Base-by-base conservation (phyloP, 1,140 invertebrate genomes). In the Aporrectodea caliginosa region DNA sequence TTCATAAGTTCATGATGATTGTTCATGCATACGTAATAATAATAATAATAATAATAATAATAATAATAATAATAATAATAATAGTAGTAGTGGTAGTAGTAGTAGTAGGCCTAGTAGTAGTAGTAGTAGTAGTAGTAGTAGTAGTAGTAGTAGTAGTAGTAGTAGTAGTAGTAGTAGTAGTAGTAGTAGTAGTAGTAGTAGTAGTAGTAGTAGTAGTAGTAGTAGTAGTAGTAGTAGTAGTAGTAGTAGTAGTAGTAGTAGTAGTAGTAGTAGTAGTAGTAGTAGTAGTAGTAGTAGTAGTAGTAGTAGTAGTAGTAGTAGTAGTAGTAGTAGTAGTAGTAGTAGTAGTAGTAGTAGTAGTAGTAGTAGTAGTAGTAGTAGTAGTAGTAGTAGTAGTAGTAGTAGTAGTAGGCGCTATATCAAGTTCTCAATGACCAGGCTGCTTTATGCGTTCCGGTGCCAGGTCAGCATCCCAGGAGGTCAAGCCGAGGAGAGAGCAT, bases 51-150 rank as follows among this genome's bases (percentile, higher is more conserved):
- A n/a, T n/a, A n/a, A n/a, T n/a, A n/a, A n/a, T n/a, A n/a, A n/a
- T n/a, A n/a, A n/a, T n/a, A n/a, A n/a, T n/a, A n/a, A n/a, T n/a
- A n/a, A n/a, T n/a, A n/a, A n/a, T n/a, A n/a, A n/a, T n/a, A n/a
- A n/a, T n/a, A n/a, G n/a, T n/a, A n/a, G n/a, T n/a, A n/a, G n/a
- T n/a, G n/a, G n/a, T n/a, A n/a, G n/a, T n/a, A n/a, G n/a, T n/a
- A n/a, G n/a, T n/a, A n/a, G n/a, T n/a, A n/a, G n/a, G n/a, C n/a
- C n/a, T 91, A 92, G 82, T 91, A 92, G 16, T 91, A 92, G 16
- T 91, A 92, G 16, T 91, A 92, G 16, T 91, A 92, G 82, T 91
- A 92, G 82, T 91, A 92, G 16, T 90, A 85, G 43, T 68, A 33
- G 31, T 85, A 88, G 6, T 92, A 90, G 79, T 90, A 91, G 85